Percentiles rank a stretch among this genome's conserved stretches.
phyloP scores from a whole-genome alignment of 2,888 invertebrate species.

The Incurvaria masculella region DNA sequence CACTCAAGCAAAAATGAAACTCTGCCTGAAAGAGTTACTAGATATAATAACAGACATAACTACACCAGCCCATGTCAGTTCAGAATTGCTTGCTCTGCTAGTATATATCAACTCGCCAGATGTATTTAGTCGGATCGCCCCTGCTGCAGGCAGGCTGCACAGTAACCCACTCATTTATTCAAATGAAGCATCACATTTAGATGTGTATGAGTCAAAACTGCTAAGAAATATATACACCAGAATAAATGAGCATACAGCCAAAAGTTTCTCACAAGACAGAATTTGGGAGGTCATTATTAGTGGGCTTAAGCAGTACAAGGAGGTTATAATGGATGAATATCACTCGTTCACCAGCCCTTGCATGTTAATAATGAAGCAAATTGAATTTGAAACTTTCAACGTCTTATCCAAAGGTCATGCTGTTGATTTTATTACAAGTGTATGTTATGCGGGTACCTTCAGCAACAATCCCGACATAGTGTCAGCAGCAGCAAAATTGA shows the following conservation, averaged over 20 bases:
- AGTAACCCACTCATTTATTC: slow-evolving; percentile 25
- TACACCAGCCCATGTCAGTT: slow-evolving; percentile 43
- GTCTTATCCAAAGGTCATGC: slow-evolving; percentile 43
- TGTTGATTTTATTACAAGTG: slow-evolving; percentile 45
- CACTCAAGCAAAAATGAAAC: slow-evolving; percentile 33
- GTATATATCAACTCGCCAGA: slow-evolving; percentile 40
- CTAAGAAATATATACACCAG: slow-evolving; percentile 54
- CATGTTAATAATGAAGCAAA: slow-evolving; percentile 54
- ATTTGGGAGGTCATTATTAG: slow-evolving; percentile 59
- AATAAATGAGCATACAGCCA: slow-evolving; percentile 49
- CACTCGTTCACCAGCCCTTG: slow-evolving; percentile 35
- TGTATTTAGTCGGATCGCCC: slow-evolving; percentile 37
- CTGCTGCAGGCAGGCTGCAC: slow-evolving; percentile 24
- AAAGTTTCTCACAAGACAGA: slow-evolving; percentile 34
- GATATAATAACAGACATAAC: slow-evolving; percentile 29
- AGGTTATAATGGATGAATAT: slow-evolving; percentile 36
- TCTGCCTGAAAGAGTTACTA: slow-evolving; percentile 22
- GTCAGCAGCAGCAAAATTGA: slow-evolving; percentile 58
- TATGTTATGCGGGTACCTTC: slow-evolving; percentile 54
- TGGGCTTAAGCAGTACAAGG: slow-evolving; percentile 51
- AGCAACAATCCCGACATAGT: slow-evolving; percentile 60
- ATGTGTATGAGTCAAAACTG: slow-evolving; percentile 50
- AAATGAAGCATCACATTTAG: slow-evolving; percentile 31
- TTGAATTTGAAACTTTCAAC: slow-evolving; percentile 54
- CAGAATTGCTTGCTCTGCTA: slow-evolving; percentile 45